Percentiles rank a stretch among this genome's conserved stretches.
Conservation (phyloP, 2,797 vertebrate genomes). For the Centropyge bicolor region DNA sequence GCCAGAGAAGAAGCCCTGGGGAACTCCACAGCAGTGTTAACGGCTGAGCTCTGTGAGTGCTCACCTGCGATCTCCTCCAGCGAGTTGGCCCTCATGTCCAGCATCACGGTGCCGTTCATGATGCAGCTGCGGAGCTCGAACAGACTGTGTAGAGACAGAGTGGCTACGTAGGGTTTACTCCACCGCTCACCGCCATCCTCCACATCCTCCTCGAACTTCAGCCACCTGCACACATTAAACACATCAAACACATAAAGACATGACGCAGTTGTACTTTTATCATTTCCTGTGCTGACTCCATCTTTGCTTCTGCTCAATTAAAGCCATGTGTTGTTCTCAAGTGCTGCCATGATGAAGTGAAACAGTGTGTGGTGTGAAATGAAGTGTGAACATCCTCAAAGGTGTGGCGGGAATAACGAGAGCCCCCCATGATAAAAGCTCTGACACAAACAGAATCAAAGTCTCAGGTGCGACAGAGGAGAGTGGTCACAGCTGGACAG, state of each 20-base stretch:
- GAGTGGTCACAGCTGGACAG: conserved; percentile 15
- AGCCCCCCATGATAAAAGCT: background rate
- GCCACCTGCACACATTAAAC: conserved; percentile 87
- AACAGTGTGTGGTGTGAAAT: background rate
- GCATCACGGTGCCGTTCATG: conserved; percentile 95
- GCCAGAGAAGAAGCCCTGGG: background rate
- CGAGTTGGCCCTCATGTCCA: conserved; percentile 97
- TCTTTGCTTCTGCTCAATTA: background rate
- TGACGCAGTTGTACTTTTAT: background rate
- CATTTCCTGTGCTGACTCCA: background rate
- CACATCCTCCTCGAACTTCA: conserved; percentile 99
- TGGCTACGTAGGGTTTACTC: conserved; percentile 98
- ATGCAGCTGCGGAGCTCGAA: conserved; percentile 98
- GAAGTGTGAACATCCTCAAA: background rate
- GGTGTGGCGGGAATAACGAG: background rate
- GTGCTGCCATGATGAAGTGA: background rate
- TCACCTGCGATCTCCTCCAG: conserved; percentile 97
- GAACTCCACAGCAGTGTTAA: background rate
- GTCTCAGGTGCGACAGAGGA: conserved; percentile 30
- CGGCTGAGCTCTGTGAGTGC: background rate
- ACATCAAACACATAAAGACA: background rate
- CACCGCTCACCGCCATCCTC: conserved; percentile 98
- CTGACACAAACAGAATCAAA: conserved; percentile 7
- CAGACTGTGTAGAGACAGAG: conserved; percentile 95
- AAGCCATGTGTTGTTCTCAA: background rate